These are phyloP conservation scores for Episyrphus balteatus DNA, from an alignment of 1,140 invertebrate genomes.

Conservation along the genomic window DNA sequence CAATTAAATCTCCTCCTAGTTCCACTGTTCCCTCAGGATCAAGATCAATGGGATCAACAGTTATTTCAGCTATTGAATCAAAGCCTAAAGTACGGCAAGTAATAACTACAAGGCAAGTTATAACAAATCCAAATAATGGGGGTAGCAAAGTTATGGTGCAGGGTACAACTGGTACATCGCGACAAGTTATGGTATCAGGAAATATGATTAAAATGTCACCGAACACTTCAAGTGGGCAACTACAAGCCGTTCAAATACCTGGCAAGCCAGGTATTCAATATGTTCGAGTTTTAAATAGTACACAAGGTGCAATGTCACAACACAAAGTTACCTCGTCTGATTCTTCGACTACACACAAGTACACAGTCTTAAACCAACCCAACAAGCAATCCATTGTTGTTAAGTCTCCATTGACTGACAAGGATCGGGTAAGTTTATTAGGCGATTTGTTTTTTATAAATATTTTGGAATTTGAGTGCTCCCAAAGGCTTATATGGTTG, in stretches of 20 bases:
- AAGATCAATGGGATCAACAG: neutral
- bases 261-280: slow-evolving; percentile 30
- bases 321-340: no score
- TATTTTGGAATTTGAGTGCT: no score
- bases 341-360: neutral
- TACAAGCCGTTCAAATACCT: slow-evolving; percentile 23
- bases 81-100: neutral
- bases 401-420: neutral
- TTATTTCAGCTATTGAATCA: neutral
- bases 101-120: neutral
- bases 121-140: neutral
- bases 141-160: slow-evolving; percentile 22
- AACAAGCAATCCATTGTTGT: neutral
- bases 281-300: slow-evolving; percentile 19
- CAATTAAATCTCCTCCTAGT: neutral
- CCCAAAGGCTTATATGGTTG: no score
- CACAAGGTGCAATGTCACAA: neutral
- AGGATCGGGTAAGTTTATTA: neutral
- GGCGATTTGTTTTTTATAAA: no score
- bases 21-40: neutral
- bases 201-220: slow-evolving; percentile 30
- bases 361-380: neutral
- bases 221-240: slow-evolving; percentile 7
- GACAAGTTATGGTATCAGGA: slow-evolving; percentile 22
- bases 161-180: slow-evolving; percentile 12